Conservation (phyloP, 2,113 vertebrate genomes). For the Centropus unirufus region DNA sequence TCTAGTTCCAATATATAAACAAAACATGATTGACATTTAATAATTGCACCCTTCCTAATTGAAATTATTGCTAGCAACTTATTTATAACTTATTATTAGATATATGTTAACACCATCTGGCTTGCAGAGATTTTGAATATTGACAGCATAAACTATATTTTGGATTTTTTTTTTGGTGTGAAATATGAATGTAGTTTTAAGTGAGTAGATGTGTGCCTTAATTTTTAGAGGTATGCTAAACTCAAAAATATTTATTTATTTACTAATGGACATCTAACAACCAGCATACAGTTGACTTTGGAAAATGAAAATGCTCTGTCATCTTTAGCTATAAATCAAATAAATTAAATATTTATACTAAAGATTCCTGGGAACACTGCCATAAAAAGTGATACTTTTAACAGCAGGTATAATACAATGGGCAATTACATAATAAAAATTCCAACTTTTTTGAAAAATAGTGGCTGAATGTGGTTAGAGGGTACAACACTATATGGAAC, state of each 20-base stretch:
- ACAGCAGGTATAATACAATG: neutral
- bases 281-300: neutral
- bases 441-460: neutral
- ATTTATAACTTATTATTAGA: neutral
- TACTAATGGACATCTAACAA: neutral
- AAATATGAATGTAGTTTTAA: neutral
- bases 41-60: neutral
- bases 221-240: neutral
- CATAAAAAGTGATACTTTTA: neutral
- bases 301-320: neutral
- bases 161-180: neutral
- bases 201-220: neutral
- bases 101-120: neutral
- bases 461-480: accelerated
- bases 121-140: neutral
- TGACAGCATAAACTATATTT: neutral
- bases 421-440: neutral
- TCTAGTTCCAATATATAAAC: neutral
- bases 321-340: neutral
- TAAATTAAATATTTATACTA: neutral
- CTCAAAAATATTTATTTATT: neutral
- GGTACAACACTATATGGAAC: neutral
- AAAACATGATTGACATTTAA: neutral
- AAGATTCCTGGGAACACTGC: neutral
- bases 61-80: neutral